Base-by-base conservation (phyloP, 2,797 vertebrate species). In the Lophius americanus region DNA sequence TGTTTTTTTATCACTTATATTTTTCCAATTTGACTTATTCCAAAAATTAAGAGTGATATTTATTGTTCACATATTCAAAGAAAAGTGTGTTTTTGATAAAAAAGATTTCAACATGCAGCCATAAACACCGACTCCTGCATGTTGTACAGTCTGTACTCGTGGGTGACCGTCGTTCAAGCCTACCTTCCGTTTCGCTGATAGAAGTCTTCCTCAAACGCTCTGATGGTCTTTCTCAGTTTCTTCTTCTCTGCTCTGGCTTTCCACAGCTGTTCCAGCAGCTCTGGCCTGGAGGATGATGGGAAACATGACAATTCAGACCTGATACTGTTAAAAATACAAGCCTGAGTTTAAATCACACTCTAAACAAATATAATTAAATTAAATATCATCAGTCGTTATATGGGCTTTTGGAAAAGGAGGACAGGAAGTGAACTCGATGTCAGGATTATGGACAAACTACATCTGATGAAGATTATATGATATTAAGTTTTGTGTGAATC, bases 251-350 rank as follows among this genome's bases (percentile, higher is more conserved):
- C 96, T 92, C 96, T 93, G 79, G 96, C 94, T 88, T 97, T 99
- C 97, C 97, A 99, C 90, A 99, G 94, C 90, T 99, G 97, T 89
- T 98, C 97, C 91, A 99, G 84, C 88, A 99, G 95, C 92, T 99
- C 97, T 68, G 97, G 96, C 96, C 97, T 99, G 85, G 4, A 78
- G 70, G 67, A 78, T 35, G 51, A 85, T 72, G 81, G 64, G 61
- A 84, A 1, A 78, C 41, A 39, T 36, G 10, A 66, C 44, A 3
- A 33, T 6, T 3, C 5, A 48, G 65, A 46, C 11, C 7, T n/a
- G 6, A 47, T 13, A n/a, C 4, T 42, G 41, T 9, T 9, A 42
- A 4, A 38, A 38, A 7, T 38, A 6, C 39, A 11, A 10, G 9
- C 8, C 9, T 14, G 23, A 23, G 23, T 55, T 64, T 9, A 43